Evolutionary conservation across 2,888 invertebrate genomes (phyloP), one percentile per base, ranked within the genome.

Genomic region (Chrysopilus asiliformis): DNA sequence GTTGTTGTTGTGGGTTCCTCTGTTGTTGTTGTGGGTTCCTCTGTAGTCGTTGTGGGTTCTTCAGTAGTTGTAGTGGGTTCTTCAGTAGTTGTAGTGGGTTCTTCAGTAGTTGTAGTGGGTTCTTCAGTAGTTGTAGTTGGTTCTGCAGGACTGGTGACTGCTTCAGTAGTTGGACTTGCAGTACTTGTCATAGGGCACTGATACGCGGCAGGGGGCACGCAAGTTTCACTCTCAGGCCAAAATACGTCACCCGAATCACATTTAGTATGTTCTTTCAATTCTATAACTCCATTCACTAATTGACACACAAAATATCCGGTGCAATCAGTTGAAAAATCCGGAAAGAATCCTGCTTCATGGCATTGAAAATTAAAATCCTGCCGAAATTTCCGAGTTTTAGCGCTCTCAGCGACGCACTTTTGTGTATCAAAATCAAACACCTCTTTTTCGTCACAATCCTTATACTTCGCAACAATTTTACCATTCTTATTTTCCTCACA

Each of bases 361-460:
- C 36, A 37, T 8, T 22, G 18, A 18, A 37, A 37, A 9, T n/a
- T 13, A 25, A 25, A 25, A 12, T 9, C 18, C n/a, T n/a, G n/a
- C n/a, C n/a, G n/a, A n/a, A n/a, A n/a, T n/a, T n/a, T n/a, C n/a
- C n/a, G n/a, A n/a, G n/a, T n/a, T 3, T 36, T 22, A 6, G 13
- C 36, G 22, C 35, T 28, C 10, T n/a, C 14, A 4, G 24, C 36
- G 22, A 28, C 30, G 31, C 36, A 36, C n/a, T 30, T 22, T 17
- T 36, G 36, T 30, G 28, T 24, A n/a, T 31, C 31, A 6, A 31
- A 31, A 24, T 36, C 36, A 36, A 36, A 36, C 36, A 36, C 36
- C 31, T 36, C 30, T 19, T 20, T 29, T 16, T 29, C 29, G 12
- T 22, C 19, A 17, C 36, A 36, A 4, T 12, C 9, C 24, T 24